These are phyloP conservation scores for Atherinosoma microstoma DNA, from an alignment of 2,797 vertebrate species.

Conservation along the genomic window DNA sequence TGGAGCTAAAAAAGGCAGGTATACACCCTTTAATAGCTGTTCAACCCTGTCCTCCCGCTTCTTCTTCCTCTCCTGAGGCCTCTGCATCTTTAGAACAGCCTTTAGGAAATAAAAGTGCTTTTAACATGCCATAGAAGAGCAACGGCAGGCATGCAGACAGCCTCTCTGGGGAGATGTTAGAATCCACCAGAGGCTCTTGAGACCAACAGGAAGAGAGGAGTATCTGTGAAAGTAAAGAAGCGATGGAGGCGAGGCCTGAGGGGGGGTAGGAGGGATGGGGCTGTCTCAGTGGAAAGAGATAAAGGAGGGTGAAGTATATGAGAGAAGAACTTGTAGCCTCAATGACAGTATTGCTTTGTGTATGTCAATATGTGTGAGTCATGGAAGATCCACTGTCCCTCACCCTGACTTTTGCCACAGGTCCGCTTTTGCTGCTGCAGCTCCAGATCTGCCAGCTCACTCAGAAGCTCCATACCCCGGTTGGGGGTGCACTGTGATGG, in stretches of 20 bases:
- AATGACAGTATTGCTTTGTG: slow-evolving; percentile 32
- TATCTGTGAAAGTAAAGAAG: slow-evolving; percentile 55
- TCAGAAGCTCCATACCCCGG: slow-evolving; percentile 93
- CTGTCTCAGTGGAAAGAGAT: slow-evolving; percentile 58
- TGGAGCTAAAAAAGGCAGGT: slow-evolving; percentile 44
- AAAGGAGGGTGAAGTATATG: slow-evolving; percentile 45
- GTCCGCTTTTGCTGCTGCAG: slow-evolving; percentile 80
- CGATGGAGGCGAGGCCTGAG: slow-evolving; percentile 62
- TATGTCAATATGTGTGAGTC: slow-evolving; percentile 36
- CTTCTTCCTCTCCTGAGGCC: slow-evolving; percentile 66
- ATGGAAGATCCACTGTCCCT: slow-evolving; percentile 46
- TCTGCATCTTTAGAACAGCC: slow-evolving; percentile 65
- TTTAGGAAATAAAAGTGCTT: slow-evolving; percentile 76
- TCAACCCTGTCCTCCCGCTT: slow-evolving; percentile 64
- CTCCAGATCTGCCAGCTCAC: slow-evolving; percentile 94
- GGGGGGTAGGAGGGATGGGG: slow-evolving; percentile 15
- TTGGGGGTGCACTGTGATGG: slow-evolving; percentile 75
- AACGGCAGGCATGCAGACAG: slow-evolving; percentile 46
- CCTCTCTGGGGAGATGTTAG: slow-evolving; percentile 69
- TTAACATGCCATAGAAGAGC: slow-evolving; percentile 70
- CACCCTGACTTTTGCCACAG: slow-evolving; percentile 80
- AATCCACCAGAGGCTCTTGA: slow-evolving; percentile 68
- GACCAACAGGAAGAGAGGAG: slow-evolving; percentile 61
- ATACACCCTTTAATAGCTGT: slow-evolving; percentile 48
- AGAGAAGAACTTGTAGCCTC: slow-evolving; percentile 34